phyloP scores from a whole-genome alignment of 2,888 invertebrate species.

The Dasysyrphus albostriatus region DNA sequence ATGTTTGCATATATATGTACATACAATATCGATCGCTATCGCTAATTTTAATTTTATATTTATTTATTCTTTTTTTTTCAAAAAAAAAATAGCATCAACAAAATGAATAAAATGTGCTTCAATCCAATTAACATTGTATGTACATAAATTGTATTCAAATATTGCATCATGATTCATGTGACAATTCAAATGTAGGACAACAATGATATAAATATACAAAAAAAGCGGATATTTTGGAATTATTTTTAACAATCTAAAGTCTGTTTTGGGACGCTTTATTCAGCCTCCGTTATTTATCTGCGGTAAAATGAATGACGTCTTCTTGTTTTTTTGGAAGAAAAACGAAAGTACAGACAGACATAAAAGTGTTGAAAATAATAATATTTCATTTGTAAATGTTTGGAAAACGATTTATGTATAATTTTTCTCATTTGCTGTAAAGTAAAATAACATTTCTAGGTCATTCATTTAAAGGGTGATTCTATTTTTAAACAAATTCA shows the following conservation, averaged over 20 bases:
- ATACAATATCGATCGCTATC: background rate
- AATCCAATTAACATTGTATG: slow-evolving; percentile 12
- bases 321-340: too few relatives aligned
- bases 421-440: too few relatives aligned
- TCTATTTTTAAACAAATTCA: too few relatives aligned
- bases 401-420: too few relatives aligned
- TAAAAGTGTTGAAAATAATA: too few relatives aligned
- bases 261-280: background rate
- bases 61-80: background rate
- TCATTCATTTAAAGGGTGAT: too few relatives aligned
- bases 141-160: too few relatives aligned
- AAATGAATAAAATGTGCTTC: background rate
- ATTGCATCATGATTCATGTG: slow-evolving; percentile 14
- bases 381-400: too few relatives aligned
- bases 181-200: background rate
- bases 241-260: background rate
- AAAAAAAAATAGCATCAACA: background rate
- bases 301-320: too few relatives aligned
- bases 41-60: background rate
- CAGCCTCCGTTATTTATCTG: too few relatives aligned
- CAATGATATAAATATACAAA: background rate
- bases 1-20: background rate
- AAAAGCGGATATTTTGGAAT: slow-evolving; percentile 7
- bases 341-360: too few relatives aligned
- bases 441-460: too few relatives aligned